A percentile compares a stretch with the other conserved stretches of the same genome.
Evolutionary conservation across 2,888 invertebrate species (phyloP).

Genomic region (Hoplodrina ambigua): DNA sequence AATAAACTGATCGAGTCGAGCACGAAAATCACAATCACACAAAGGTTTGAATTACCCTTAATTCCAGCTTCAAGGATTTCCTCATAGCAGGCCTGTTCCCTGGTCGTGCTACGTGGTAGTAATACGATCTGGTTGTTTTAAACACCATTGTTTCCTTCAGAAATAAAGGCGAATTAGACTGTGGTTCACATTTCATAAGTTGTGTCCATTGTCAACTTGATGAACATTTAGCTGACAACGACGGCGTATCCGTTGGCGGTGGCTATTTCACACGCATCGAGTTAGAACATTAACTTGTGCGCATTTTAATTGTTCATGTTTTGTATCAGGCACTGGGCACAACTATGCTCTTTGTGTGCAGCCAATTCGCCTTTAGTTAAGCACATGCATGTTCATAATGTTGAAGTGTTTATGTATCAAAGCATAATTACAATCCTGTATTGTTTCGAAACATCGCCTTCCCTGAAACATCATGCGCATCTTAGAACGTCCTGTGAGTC

Average conservation of each 20-base stretch:
- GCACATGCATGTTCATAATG: constrained; percentile 11
- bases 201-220: constrained; percentile 54
- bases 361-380: background rate
- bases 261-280: constrained; percentile 57
- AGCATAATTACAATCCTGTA: constrained; percentile 6
- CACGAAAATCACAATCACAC: constrained; percentile 55
- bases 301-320: constrained; percentile 46
- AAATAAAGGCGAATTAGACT: constrained; percentile 51
- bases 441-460: constrained; percentile 24
- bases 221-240: constrained; percentile 53
- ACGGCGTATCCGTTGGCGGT: constrained; percentile 36
- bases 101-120: constrained; percentile 29
- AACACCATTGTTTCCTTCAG: constrained; percentile 52
- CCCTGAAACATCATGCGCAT: constrained; percentile 13
- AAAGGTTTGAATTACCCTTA: constrained; percentile 54
- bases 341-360: constrained; percentile 37
- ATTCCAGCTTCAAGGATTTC: constrained; percentile 52
- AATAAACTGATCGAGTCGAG: constrained; percentile 51
- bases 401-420: constrained; percentile 10
- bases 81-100: constrained; percentile 35
- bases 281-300: constrained; percentile 43
- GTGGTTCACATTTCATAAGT: constrained; percentile 52
- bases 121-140: constrained; percentile 34
- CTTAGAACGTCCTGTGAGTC: constrained; percentile 4
- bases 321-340: constrained; percentile 28